phyloP scores from a whole-genome alignment of 2,797 vertebrate species.

The Platyrinchus mystaceus region DNA sequence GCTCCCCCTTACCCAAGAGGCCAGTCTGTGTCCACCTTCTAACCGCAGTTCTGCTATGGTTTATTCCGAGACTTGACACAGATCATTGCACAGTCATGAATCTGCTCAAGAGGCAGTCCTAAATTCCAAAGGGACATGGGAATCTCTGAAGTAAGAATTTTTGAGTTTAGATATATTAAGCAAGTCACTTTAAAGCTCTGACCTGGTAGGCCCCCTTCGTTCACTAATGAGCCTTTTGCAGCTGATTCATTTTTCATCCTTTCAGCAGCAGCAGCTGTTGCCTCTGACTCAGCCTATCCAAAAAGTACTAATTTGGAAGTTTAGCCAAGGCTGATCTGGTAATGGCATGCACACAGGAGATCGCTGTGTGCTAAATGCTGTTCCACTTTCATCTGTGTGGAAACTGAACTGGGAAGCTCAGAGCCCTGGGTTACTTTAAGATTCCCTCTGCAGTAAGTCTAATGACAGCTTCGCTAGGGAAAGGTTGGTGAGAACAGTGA shows the following conservation, averaged over 20 bases:
- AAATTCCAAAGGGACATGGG: neutral
- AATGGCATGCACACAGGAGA: neutral
- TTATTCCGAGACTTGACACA: neutral
- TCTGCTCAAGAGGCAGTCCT: neutral
- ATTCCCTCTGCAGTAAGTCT: neutral
- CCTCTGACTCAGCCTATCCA: slow-evolving; percentile 32
- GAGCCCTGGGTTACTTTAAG: neutral
- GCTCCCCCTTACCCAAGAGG: neutral
- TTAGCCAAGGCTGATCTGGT: neutral
- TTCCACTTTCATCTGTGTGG: neutral
- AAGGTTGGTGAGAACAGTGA: neutral
- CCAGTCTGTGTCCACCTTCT: neutral
- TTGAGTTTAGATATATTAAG: neutral
- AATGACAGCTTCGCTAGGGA: neutral
- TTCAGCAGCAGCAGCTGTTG: slow-evolving; percentile 41
- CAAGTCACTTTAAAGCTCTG: neutral
- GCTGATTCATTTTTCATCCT: slow-evolving; percentile 10
- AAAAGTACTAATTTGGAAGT: slow-evolving; percentile 23
- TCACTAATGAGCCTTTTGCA: neutral
- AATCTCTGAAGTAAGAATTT: neutral
- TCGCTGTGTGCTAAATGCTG: accelerated
- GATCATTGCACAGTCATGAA: neutral
- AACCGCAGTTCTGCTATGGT: neutral
- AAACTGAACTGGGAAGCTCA: neutral
- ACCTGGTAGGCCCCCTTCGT: neutral